Evolutionary conservation across 2,888 invertebrate genomes (phyloP), one percentile per base, ranked within the genome.

Genomic region (Punctoribates punctum): DNA sequence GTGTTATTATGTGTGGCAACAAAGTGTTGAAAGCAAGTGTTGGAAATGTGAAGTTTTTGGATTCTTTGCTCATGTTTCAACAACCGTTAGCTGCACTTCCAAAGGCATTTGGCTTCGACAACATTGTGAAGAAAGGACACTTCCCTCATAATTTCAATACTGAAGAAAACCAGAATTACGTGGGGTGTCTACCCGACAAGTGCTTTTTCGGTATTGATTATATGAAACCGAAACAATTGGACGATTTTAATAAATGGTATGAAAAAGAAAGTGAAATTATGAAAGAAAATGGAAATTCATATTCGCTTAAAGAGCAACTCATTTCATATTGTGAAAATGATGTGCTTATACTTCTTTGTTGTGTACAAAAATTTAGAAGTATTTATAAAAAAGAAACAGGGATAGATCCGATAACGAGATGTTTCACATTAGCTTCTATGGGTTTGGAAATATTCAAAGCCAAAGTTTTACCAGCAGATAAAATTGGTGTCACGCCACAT

Each of bases 401-500:
- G 5, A 51, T 77, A 29, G 77, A 77, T 34, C 77, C 77, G 0
- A 46, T 75, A 15, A 70, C 74, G 9, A 42, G 75, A 62, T 74
- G 72, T 17, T 75, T 77, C 13, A 78, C 78, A 5, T 67, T 79
- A 34, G 79, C 79, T 0, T 54, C 74, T 1, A 67, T 76, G 23
- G 73, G 77, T 20, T 42, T 75, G n/a, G 70, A 75, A 60, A 38
- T 77, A 23, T 77, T 78, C 38, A 65, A 73, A 11, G 48, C 54
- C n/a, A 62, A 54, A 27, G 73, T 76, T 34, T 73, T 78, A 17
- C 6, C n/a, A 23, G 9, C 38, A 17, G 15, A 77, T 0, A 72
- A 60, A 8, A 73, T 79, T 34, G 77, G 77, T 13, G 54, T 78
- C 13, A 74, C 77, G 0, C 78, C 78, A 1, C 27, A 27, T 0